A percentile compares a stretch with the other conserved stretches of the same genome.
These are phyloP conservation scores for Xenopus laevis DNA, from an alignment of 2,113 vertebrate species.

Conservation along the genomic window DNA sequence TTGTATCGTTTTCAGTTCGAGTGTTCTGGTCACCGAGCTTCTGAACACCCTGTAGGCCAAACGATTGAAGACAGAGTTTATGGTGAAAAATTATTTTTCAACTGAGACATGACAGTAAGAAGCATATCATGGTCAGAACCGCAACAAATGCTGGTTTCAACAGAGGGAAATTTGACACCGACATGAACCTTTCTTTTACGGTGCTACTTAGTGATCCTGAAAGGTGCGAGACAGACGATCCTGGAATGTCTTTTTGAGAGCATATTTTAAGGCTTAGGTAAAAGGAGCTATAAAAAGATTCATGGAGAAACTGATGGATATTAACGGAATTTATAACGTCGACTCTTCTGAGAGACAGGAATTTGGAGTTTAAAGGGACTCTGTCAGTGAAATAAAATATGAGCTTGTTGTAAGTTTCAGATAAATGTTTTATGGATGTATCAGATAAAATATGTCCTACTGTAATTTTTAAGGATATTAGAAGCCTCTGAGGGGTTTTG, in stretches of 20 bases:
- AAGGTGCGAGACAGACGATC: slow-evolving; percentile 33
- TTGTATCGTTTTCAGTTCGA: slow-evolving; percentile 57
- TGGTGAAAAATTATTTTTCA: neutral
- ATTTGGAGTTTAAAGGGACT: no score
- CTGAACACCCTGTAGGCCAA: slow-evolving; percentile 46
- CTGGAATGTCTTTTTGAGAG: slow-evolving; percentile 6
- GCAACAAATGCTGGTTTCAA: slow-evolving; percentile 19
- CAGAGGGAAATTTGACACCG: neutral
- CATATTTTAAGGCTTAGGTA: slow-evolving; percentile 26
- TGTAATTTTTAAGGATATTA: no score
- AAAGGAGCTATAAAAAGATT: slow-evolving; percentile 19
- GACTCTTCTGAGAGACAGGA: neutral
- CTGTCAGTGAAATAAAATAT: no score
- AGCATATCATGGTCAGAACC: slow-evolving; percentile 26
- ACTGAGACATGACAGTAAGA: slow-evolving; percentile 46
- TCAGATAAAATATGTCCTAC: no score
- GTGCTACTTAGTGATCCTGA: slow-evolving; percentile 28
- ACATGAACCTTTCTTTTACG: slow-evolving; percentile 22
- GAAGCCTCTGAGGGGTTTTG: no score
- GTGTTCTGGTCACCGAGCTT: slow-evolving; percentile 52
- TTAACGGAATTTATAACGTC: slow-evolving; percentile 12
- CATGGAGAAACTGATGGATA: no score
- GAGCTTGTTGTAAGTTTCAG: no score
- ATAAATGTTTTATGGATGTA: no score
- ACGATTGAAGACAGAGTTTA: slow-evolving; percentile 33